Base-by-base conservation (phyloP, 2,113 vertebrate species). In the Macaca nemestrina region DNA sequence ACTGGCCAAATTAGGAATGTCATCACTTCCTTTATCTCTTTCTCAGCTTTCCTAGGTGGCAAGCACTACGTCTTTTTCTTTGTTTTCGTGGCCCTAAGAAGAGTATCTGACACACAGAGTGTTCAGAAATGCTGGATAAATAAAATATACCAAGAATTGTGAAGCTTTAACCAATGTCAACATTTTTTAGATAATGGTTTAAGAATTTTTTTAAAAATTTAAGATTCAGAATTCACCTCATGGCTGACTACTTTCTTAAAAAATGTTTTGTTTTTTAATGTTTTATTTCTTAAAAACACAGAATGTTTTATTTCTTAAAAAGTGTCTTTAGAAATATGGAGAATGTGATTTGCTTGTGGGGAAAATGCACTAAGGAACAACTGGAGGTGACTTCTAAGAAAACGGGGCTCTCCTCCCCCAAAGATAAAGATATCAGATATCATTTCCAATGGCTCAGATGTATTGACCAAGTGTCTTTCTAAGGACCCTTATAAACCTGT, bases 241-340 rank as follows among this genome's bases (percentile, higher is more conserved):
- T 59, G 40, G 48, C 18, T 64, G 81, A 92, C 95, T 84, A 76
- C 85, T n/a, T 68, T 84, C 96, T 91, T 80, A 8, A 95, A 45
- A 45, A 64, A 64, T 43, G 22, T 14, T 50, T 50, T 50, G 22
- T 14, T 50, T 50, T 50, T 50, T 50, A 50, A 50, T 50, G 48
- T 50, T 50, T 50, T 50, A 50, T 50, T 50, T 50, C 48, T 50
- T 50, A 50, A 50, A 13, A 50, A 50, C 48, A 50, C 48, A 50
- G 48, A 50, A 50, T 50, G 48, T 50, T 50, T 50, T 50, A 50
- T n/a, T 68, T 84, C 96, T 91, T 80, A 8, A 95, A 45, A 45
- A 64, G 55, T 48, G 27, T 50, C 48, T 50, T 81, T 89, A 95
- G 64, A 92, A 94, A 86, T 64, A 61, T 4, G 6, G 48, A 76